phyloP scores from a whole-genome alignment of 1,140 invertebrate genomes.

The Berghia stephanieae region DNA sequence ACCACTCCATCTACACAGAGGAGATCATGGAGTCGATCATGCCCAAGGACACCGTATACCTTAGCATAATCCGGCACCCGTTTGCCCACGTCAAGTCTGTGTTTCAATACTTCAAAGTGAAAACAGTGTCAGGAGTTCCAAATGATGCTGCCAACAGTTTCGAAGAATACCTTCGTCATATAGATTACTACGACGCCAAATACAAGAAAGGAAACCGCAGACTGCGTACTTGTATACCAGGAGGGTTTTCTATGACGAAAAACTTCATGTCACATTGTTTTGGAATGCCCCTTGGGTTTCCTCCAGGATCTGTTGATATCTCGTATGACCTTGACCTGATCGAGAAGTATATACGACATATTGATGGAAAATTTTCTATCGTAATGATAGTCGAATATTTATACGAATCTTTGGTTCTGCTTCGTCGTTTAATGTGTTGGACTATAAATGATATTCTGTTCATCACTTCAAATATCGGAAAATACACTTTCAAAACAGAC shows the following conservation, averaged over 20 bases:
- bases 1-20: constrained; percentile 58
- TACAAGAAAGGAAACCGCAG: constrained; percentile 45
- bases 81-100: constrained; percentile 52
- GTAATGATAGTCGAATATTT: constrained; percentile 72
- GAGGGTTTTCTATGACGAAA: constrained; percentile 56
- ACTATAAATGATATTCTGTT: constrained; percentile 56
- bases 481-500: constrained; percentile 30
- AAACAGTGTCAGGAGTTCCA: constrained; percentile 33
- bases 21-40: constrained; percentile 48
- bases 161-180: constrained; percentile 50
- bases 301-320: constrained; percentile 42
- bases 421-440: constrained; percentile 71
- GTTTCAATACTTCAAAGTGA: constrained; percentile 53
- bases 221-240: constrained; percentile 55
- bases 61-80: constrained; percentile 60
- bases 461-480: constrained; percentile 40
- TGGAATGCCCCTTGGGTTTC: constrained; percentile 59
- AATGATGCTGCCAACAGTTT: constrained; percentile 22
- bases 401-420: constrained; percentile 70
- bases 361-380: constrained; percentile 65
- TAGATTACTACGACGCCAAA: constrained; percentile 51
- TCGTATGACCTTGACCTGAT: constrained; percentile 34
- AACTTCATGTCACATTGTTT: constrained; percentile 59
- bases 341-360: constrained; percentile 41
- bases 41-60: constrained; percentile 46